phyloP scores from a whole-genome alignment of 2,797 vertebrate genomes.

The Coranthus polyacanthus region DNA sequence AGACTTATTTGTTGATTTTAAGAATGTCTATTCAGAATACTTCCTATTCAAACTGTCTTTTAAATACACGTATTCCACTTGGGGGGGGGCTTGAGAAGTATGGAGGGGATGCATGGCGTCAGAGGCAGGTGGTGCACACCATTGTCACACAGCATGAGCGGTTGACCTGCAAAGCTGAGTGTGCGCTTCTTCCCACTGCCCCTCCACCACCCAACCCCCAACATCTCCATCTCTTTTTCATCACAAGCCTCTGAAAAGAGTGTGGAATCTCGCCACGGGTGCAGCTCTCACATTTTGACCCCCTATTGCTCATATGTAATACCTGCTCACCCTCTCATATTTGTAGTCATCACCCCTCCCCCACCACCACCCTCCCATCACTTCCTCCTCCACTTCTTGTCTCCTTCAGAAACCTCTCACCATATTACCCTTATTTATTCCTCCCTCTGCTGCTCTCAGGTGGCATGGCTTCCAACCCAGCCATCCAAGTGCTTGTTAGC shows the following conservation, averaged over 20 bases:
- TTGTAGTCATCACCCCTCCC: background rate
- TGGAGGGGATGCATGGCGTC: conserved; percentile 25
- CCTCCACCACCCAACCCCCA: background rate
- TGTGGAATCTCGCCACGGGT: conserved; percentile 58
- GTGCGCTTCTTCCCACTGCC: background rate
- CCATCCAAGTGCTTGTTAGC: conserved; percentile 68
- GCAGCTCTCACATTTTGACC: conserved; percentile 71
- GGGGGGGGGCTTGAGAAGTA: conserved; percentile 28
- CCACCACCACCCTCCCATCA: background rate
- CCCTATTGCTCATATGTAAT: conserved; percentile 65
- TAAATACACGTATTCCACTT: too few relatives aligned
- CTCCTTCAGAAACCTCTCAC: conserved; percentile 54
- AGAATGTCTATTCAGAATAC: too few relatives aligned
- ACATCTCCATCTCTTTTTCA: conserved; percentile 66
- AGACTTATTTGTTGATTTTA: too few relatives aligned
- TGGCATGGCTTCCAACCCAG: conserved; percentile 45
- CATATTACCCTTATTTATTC: conserved; percentile 67
- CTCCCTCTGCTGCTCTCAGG: conserved; percentile 54
- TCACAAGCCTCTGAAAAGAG: conserved; percentile 57
- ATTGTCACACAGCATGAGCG: conserved; percentile 32
- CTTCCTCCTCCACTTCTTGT: conserved; percentile 1
- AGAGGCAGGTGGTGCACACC: too few relatives aligned
- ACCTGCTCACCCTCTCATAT: conserved; percentile 49
- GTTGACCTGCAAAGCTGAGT: conserved; percentile 55
- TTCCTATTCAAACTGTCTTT: too few relatives aligned